Evolutionary conservation across 2,113 vertebrate genomes (phyloP), one percentile per base, ranked within the genome.

Genomic region (Ctenomys sociabilis): DNA sequence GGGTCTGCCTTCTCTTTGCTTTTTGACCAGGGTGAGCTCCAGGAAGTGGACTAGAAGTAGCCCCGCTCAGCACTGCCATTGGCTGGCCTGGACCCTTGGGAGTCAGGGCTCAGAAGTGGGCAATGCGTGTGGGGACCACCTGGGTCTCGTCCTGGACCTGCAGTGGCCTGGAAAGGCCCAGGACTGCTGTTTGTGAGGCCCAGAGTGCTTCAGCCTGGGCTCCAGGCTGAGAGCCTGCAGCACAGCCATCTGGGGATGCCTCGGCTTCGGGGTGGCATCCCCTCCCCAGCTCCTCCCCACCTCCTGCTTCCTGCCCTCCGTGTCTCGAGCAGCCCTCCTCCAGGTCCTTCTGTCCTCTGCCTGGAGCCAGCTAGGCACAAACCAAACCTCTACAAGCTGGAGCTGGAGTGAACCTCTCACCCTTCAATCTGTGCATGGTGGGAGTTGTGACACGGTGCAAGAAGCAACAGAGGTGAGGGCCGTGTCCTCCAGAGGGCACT

Each of bases 381-480:
- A 7, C 61, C 24, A 8, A 35, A 35, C 1, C 32, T 68, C 66
- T 14, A 35, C 66, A 68, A 68, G 14, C 64, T 66, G 64, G 64
- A 68, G 32, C 66, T 14, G 5, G 30, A 26, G 32, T 4, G 72
- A 75, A 1, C 10, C 37, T 26, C 37, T 43, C 37, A 22, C 43
- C 22, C 72, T 40, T 5, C 0, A 3, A 11, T 12, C 7, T 24
- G 22, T 8, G 8, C 7, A 9, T 1, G 8, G 22, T 24, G 37
- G 21, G n/a, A 9, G 17, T 37, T 22, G n/a, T 10, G n/a, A 37
- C 68, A 1, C n/a, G 9, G 70, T 4, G 8, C 3, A 3, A 72
- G 66, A n/a, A 35, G 66, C 16, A 13, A 17, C 4, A 17, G 22
- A 1, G 70, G 10, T 21, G 22, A 10, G 32, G 14, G 66, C 35